Evolutionary conservation across 30 jellyfish, hydroid and myxozoan genomes (phyloP), one percentile per base, ranked within the genome.

Genomic region (Aurelia aurita): DNA sequence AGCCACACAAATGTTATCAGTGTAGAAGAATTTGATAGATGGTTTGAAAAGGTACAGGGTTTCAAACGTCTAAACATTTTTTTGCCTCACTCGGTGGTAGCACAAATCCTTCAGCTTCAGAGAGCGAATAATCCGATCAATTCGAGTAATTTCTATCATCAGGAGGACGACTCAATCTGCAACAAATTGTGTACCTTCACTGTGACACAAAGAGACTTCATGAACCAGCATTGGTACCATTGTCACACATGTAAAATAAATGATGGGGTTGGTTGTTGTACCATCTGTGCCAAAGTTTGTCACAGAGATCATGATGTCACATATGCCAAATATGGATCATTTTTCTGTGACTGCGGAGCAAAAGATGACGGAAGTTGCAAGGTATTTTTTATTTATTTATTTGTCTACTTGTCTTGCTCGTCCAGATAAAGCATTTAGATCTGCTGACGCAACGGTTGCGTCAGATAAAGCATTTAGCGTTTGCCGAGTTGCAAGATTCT

Each of bases 241-340:
- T 93, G 98, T 66, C 98, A 93, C 91, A 93, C 98, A 1, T 93
- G 98, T 88, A 93, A 93, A 58, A 93, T 93, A 97, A 93, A 83
- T 67, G 98, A 93, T 51, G 97, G 97, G 8, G 97, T 93, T 58
- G 98, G 98, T 8, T 93, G 98, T 46, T 93, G 98, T 69, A 87
- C 98, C n/a, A 80, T 80, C 22, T 93, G 98, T 87, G 98, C 97
- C 61, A 86, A 93, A 69, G 91, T 93, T 44, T 93, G 98, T 60
- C 98, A 93, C 80, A 87, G 82, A 59, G 98, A 85, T 35, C 98
- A 93, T 60, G 98, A 93, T 61, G 98, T 93, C 72, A 77, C 98
- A 11, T 93, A 93, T 76, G 93, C 98, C 46, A 93, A 93, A 69
- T 88, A 59, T 66, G 98, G 98, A n/a, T 93, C 98, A 15, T 93